phyloP scores from a whole-genome alignment of 2,113 vertebrate genomes.

The Syngnathoides biaculeatus region DNA sequence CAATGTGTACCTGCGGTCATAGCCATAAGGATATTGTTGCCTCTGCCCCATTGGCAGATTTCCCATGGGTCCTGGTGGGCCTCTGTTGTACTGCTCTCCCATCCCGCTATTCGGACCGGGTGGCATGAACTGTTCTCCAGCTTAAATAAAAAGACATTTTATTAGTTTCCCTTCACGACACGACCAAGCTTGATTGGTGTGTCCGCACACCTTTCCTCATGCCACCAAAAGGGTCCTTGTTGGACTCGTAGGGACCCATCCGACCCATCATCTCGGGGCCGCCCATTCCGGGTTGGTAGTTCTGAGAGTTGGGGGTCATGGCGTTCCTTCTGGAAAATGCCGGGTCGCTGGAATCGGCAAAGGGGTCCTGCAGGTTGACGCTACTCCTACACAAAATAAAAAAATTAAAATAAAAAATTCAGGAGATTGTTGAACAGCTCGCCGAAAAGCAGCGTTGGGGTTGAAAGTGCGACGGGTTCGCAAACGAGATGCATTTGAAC shows the following conservation, averaged over 20 bases:
- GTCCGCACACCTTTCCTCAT: constrained; percentile 92
- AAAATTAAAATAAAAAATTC: too few species aligned
- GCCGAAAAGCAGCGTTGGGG: too few species aligned
- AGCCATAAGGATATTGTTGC: constrained; percentile 92
- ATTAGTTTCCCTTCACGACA: background rate
- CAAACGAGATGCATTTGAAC: too few species aligned
- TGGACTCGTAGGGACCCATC: constrained; percentile 90
- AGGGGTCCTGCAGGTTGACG: constrained; percentile 94
- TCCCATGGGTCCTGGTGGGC: constrained; percentile 82
- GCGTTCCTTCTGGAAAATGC: constrained; percentile 90
- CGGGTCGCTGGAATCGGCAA: constrained; percentile 90
- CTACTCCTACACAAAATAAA: constrained; percentile 80
- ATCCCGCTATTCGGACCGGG: constrained; percentile 89
- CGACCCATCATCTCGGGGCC: constrained; percentile 92
- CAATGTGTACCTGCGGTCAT: constrained; percentile 77
- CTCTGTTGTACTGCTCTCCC: constrained; percentile 89
- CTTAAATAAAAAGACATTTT: constrained; percentile 37
- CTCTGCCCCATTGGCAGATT: constrained; percentile 91
- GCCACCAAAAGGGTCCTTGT: constrained; percentile 93
- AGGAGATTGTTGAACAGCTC: too few species aligned
- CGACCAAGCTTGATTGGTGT: background rate
- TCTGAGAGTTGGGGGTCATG: constrained; percentile 92
- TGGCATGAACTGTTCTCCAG: constrained; percentile 93
- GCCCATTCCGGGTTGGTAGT: constrained; percentile 91
- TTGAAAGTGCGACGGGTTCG: too few species aligned